Evolutionary conservation across 2,888 invertebrate species (phyloP), one percentile per base, ranked within the genome.

Genomic region (Campaea margaritaria): DNA sequence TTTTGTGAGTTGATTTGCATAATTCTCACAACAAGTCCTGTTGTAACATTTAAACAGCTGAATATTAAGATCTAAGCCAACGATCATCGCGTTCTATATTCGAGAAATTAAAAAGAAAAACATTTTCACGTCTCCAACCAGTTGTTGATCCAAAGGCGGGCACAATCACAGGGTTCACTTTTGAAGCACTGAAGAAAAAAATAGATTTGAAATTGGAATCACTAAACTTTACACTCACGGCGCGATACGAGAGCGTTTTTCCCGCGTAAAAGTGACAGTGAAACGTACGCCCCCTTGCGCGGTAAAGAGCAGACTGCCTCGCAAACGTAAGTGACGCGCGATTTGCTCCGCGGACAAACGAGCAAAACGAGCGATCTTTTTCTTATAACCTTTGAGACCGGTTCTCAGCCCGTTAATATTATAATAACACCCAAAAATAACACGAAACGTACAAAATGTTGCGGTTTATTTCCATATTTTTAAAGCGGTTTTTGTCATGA

Each of bases 371-470:
- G 31, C 59, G 58, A 45, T 65, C 38, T 73, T 78, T 77, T 77
- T 78, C 66, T 71, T 70, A 61, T 79, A 83, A 84, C 83, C 81
- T 83, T 82, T 64, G 65, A 68, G 73, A 85, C 85, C 81, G 85
- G 83, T 84, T 84, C 60, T 44, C 61, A 74, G 71, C 70, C 76
- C 72, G 76, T 78, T 78, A 75, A 78, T 75, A 74, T 45, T 58
- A 47, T 72, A 73, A 75, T 75, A 74, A 73, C 67, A 70, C 66
- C 80, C 75, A 75, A 83, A 84, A 82, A 81, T 82, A 82, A 75
- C 75, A 69, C 70, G 31, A 60, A 58, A 51, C 53, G 45, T 61
- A 54, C 48, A 56, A 58, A 57, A 58, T 59, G 16, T 41, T 57
- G 60, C 53, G 13, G 48, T 54, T 49, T 64, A 58, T 60, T 64